Evolutionary conservation across 2,113 vertebrate genomes (phyloP), one percentile per base, ranked within the genome.

Genomic region (Carassius auratus): DNA sequence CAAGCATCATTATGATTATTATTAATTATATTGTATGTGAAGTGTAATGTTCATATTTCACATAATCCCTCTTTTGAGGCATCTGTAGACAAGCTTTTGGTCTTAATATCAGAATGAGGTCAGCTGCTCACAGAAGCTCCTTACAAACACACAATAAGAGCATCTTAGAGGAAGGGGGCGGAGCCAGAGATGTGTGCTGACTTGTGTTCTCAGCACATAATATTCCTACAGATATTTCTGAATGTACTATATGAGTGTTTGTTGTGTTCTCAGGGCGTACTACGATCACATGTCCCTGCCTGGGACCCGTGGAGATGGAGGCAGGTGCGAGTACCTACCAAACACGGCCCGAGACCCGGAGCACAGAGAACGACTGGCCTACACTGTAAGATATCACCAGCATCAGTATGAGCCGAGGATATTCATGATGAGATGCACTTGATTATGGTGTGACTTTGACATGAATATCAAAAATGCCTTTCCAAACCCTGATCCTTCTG

Each of bases 271-370:
- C 88, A 95, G 94, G 89, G 88, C 89, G 79, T 94, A 88, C 85
- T 94, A 92, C 87, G 88, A 36, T 88, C 94, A 94, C 78, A 86
- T 94, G 88, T 84, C 91, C 83, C 90, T 95, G 62, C 93, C 94
- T 45, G 92, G 92, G 90, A 92, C 93, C 71, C 93, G 87, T 86
- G 90, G 92, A 89, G 92, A 95, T 1, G 89, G 89, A 76, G 89
- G 92, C 66, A 89, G 92, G 23, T 93, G 93, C 52, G 89, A 93
- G 42, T 95, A 93, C 87, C 89, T 95, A 88, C 92, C 93, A 8
- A 93, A 86, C 42, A 89, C 92, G 2, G 92, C 92, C 7, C 88
- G 87, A 38, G 94, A 95, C 91, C 93, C 92, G 0, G 85, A 93
- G 88, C 92, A 94, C 85, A 89, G 75, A 73, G 73, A 85, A 10